Evolutionary conservation across 2,888 invertebrate genomes (phyloP), one percentile per base, ranked within the genome.

Genomic region (Thera britannica): DNA sequence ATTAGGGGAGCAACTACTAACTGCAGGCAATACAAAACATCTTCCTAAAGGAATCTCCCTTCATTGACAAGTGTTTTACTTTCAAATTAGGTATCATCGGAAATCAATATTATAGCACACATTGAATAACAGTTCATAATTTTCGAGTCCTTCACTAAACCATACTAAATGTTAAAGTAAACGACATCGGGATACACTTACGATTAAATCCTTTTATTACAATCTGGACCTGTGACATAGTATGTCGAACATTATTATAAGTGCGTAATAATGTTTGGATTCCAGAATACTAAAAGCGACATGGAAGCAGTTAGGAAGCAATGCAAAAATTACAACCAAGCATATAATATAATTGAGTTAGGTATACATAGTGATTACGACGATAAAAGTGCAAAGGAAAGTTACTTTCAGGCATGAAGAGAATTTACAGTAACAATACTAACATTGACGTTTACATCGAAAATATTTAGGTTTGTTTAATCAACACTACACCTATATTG

Each of bases 211-310:
- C 88, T 90, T 23, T 88, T 86, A 85, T 83, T 90, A 91, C 90
- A 92, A 91, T 89, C 90, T 90, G 92, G 91, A 92, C 91, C 91
- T 89, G 90, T 90, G 90, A 90, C 89, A 84, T 41, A 52, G 61
- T 87, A 83, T 79, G 79, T 87, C 86, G 85, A 84, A 83, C 77
- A 85, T 84, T 78, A 84, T 85, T 78, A 83, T 85, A 84, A 85
- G 84, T 52, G 9, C 8, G 44, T 89, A 88, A 89, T 86, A 79
- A 82, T 76, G 82, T 85, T 84, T 81, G 82, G 81, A 82, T 86
- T 85, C 78, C 73, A 79, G 82, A 80, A 77, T 75, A 82, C 84
- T 88, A 89, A 78, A 84, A 87, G 87, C 84, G 81, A 86, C 84
- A 88, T 83, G 86, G 87, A 90, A 90, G 90, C 90, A 78, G 83